phyloP scores from a whole-genome alignment of 1,140 invertebrate genomes.

The Rhynchophorus ferrugineus region DNA sequence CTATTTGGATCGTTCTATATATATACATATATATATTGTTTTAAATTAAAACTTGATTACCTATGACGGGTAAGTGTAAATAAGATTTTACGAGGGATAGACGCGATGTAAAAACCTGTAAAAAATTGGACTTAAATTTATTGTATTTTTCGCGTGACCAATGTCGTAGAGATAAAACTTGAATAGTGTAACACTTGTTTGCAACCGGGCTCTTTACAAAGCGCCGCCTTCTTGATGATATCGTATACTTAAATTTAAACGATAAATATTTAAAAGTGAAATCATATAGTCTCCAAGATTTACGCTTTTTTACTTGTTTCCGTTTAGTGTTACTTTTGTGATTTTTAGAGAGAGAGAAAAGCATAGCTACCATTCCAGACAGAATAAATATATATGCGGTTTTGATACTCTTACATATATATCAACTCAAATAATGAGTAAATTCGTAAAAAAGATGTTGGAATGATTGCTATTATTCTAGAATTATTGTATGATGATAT shows the following conservation, averaged over 20 bases:
- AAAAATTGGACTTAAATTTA: not conserved
- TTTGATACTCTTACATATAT: no score
- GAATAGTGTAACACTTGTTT: slow-evolving; percentile 1
- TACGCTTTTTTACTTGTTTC: not conserved
- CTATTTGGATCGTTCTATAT: slow-evolving; percentile 16
- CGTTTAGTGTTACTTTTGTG: not conserved
- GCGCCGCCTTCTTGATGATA: not conserved
- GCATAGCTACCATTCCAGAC: no score
- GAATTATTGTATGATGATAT: no score
- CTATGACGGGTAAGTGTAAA: not conserved
- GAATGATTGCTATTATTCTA: no score
- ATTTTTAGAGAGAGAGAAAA: not conserved
- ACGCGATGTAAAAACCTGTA: slow-evolving; percentile 3
- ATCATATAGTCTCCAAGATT: not conserved
- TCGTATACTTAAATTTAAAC: slow-evolving; percentile 1
- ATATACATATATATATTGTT: slow-evolving; percentile 21
- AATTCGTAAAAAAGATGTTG: no score
- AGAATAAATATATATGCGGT: no score
- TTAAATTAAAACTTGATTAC: slow-evolving; percentile 27
- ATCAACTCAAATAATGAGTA: no score
- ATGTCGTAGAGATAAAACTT: slow-evolving; percentile 3
- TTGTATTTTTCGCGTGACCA: slow-evolving; percentile 14
- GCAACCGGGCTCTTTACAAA: slow-evolving; percentile 1
- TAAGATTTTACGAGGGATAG: not conserved
- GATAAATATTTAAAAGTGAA: not conserved